Evolutionary conservation across 2,888 invertebrate species (phyloP), one percentile per base, ranked within the genome.

Genomic region (Drosophila pseudotalamancana): DNA sequence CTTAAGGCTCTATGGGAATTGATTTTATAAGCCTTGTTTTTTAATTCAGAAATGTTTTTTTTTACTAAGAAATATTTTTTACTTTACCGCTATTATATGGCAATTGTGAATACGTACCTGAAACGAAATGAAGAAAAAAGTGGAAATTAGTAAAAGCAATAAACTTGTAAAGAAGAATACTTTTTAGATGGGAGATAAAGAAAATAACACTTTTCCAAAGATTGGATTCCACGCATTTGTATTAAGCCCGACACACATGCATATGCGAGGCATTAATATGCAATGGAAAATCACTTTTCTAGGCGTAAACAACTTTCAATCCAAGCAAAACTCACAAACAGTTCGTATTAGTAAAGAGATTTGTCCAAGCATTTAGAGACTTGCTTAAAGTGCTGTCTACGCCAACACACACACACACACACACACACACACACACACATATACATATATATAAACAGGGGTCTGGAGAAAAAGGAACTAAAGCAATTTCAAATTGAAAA

Each of bases 401-500:
- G 64, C 32, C 31, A 23, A 27, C n/a, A 16, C 43, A 45, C 11
- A n/a, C 11, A 23, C 51, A 51, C 25, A 34, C 8, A 16, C 12
- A 34, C 32, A 35, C 25, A 37, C 18, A 49, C 8, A 34, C 37
- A 42, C 8, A 32, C 3, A n/a, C 18, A 25, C 4, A 9, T 19
- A 25, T 6, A 50, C 2, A 23, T 4, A 45, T 43, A 66, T 32
- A 19, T 29, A 27, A 19, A 29, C 23, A 59, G n/a, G 40, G 49
- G 31, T 39, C 11, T 42, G 25, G 19, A 40, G 39, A 54, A 63
- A 66, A 61, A 62, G 50, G 60, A 76, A 83, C 71, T 72, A 72
- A 77, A 83, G 65, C 76, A 80, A 86, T 83, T 83, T 72, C 67
- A 76, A 79, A 86, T 80, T 86, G 84, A 82, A 83, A 83, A 86